A percentile compares a stretch with the other conserved stretches of the same genome.
These are phyloP conservation scores for Acrossocheilus wenchowensis DNA, from an alignment of 2,797 vertebrate species.

Conservation along the genomic window DNA sequence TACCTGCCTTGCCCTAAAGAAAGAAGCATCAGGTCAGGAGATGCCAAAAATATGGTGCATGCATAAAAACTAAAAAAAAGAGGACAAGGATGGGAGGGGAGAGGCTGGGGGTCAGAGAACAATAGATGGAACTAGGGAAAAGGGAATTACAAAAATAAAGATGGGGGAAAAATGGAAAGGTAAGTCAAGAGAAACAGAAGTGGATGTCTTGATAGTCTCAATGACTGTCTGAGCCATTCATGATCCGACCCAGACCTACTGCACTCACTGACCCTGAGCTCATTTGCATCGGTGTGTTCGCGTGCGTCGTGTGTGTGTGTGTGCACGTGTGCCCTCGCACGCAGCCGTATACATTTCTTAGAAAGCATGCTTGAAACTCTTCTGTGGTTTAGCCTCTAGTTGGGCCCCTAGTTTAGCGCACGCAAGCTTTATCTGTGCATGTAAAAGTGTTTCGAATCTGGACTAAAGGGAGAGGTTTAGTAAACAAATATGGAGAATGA, in stretches of 20 bases:
- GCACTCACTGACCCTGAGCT: constrained; percentile 34
- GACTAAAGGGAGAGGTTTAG: constrained; percentile 3
- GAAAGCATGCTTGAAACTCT: constrained; percentile 4
- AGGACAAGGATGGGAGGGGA: too few species aligned
- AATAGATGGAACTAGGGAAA: constrained; percentile 9
- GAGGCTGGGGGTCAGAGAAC: not conserved
- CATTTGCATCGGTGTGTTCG: constrained; percentile 20
- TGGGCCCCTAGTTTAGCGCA: not conserved
- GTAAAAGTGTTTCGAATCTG: not conserved
- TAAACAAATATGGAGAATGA: constrained; percentile 20
- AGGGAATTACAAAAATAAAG: constrained; percentile 12
- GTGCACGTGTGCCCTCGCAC: not conserved
- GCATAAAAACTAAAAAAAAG: not conserved
- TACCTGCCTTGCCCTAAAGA: not conserved
- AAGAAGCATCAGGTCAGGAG: constrained; percentile 28
- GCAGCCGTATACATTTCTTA: constrained; percentile 17
- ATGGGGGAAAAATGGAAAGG: not conserved
- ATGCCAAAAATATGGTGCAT: constrained; percentile 13
- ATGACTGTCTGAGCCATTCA: constrained; percentile 40
- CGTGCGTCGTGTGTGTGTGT: constrained; percentile 21
- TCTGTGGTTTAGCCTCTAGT: not conserved
- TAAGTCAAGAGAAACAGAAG: not conserved
- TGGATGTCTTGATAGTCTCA: constrained; percentile 4
- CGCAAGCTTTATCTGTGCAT: not conserved
- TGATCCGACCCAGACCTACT: constrained; percentile 29